Conservation (phyloP, 1,140 invertebrate species). For the Zaprionus ornatus region DNA sequence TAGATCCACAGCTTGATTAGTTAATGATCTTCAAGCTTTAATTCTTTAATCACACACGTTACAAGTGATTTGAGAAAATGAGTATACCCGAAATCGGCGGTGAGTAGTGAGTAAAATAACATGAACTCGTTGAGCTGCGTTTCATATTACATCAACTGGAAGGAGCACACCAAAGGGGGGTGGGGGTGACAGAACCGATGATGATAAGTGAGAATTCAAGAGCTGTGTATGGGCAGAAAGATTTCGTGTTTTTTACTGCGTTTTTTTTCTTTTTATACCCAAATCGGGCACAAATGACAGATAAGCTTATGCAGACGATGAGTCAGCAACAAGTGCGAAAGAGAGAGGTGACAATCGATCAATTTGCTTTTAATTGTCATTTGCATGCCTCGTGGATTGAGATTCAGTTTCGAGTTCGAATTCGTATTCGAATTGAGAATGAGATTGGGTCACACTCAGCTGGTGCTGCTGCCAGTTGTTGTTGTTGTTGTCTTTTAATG, state of each 20-base stretch:
- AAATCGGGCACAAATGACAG: conserved; percentile 27
- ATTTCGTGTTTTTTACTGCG: conserved; percentile 49
- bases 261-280: conserved; percentile 31
- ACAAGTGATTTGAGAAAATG: conserved; percentile 35
- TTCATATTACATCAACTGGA: conserved; percentile 61
- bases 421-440: conserved; percentile 41
- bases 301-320: conserved; percentile 57
- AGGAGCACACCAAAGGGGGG: background rate
- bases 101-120: conserved; percentile 36
- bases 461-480: conserved; percentile 7
- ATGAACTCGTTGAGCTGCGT: conserved; percentile 49
- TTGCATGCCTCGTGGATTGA: conserved; percentile 53
- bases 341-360: conserved; percentile 60
- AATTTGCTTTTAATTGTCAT: conserved; percentile 76
- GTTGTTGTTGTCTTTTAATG: conserved; percentile 23
- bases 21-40: conserved; percentile 14
- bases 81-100: conserved; percentile 2
- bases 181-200: background rate
- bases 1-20: too few species aligned
- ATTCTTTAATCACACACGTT: conserved; percentile 20
- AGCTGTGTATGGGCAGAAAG: conserved; percentile 37
- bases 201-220: conserved; percentile 67
- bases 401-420: conserved; percentile 28
- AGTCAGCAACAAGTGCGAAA: conserved; percentile 68
- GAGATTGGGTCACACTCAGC: conserved; percentile 53